Evolutionary conservation across 2,888 invertebrate species (phyloP), one percentile per base, ranked within the genome.

Genomic region (Drosophila nigritarsus): DNA sequence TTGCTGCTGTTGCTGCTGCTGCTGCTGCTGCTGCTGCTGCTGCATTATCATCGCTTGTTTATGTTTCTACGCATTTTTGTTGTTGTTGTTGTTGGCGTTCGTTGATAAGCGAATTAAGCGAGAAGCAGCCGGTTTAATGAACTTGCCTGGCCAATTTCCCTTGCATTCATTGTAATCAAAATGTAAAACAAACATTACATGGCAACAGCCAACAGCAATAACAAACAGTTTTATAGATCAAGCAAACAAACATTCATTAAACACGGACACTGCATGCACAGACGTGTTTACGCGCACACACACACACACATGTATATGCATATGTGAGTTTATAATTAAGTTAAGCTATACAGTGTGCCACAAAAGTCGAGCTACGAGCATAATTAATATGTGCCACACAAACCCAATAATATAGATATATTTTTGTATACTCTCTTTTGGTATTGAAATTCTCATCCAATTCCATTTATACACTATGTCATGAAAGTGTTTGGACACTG

Each of bases 61-160:
- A 79, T 85, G 68, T 83, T 86, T 65, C 53, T 59, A 65, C 75
- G 79, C 30, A 13, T 20, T 42, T 20, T 45, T 9, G 20, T 20
- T 20, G 42, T 6, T 6, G 42, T 42, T 42, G 13, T 20, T 24
- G 45, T 45, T 45, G 45, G 45, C 24, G 7, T 24, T 2, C 8
- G 45, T 24, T 45, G 45, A 45, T 45, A 51, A 60, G 49, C 54
- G 42, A 56, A 73, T 74, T 82, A 82, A 78, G 65, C 32, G 65
- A 32, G 27, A 13, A 42, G 40, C 18, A 66, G 70, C 69, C 83
- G 69, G 89, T 89, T 89, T 89, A 85, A 77, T 82, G 89, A 85
- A 85, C 85, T 85, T 77, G 87, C 87, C 67, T 85, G 75, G 87
- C 87, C 67, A 87, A 83, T 87, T 89, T 75, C 69, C 73, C 70